Base-by-base conservation (phyloP, 2,888 invertebrate species). In the Tribolium freemani region DNA sequence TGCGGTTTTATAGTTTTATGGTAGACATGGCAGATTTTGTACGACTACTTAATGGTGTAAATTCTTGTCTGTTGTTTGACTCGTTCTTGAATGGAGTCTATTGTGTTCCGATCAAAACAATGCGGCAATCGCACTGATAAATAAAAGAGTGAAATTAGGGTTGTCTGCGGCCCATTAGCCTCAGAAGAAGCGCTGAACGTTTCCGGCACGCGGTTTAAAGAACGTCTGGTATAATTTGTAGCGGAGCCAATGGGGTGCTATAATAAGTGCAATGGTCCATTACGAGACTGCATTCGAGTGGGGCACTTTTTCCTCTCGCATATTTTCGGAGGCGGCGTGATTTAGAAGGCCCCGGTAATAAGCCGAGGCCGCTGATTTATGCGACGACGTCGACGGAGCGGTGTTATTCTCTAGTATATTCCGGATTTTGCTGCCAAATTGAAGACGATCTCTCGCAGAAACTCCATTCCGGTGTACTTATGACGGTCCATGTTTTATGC, bases 361-460 rank as follows among this genome's bases (percentile, higher is more conserved):
- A 76, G 77, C 76, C 73, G 75, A 71, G 64, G 73, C 70, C 75
- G 76, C 76, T 78, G 79, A 81, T 81, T 81, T 81, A 81, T 81
- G 76, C 78, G 71, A 64, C 73, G 74, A 73, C 73, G 78, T 78
- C 78, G 76, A 71, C 79, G 72, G 75, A 76, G 80, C 79, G 77
- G 79, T 81, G 80, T 79, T 82, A 81, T 82, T 84, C 81, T 79
- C 80, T 78, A 80, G 81, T 79, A 82, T 82, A 80, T 81, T 82
- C 82, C 82, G 84, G 84, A 85, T 84, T 85, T 84, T 84, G 85
- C 84, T 85, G 85, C 86, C 86, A 86, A 86, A 86, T 86, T 85
- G 85, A 84, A 85, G 86, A 85, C 85, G 84, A 86, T 85, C 84
- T 84, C 84, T 84, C 82, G 83, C 83, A 84, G 85, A 86, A 85